Conservation (phyloP, 2,113 vertebrate genomes). For the Petrocephalus microphthalmus region DNA sequence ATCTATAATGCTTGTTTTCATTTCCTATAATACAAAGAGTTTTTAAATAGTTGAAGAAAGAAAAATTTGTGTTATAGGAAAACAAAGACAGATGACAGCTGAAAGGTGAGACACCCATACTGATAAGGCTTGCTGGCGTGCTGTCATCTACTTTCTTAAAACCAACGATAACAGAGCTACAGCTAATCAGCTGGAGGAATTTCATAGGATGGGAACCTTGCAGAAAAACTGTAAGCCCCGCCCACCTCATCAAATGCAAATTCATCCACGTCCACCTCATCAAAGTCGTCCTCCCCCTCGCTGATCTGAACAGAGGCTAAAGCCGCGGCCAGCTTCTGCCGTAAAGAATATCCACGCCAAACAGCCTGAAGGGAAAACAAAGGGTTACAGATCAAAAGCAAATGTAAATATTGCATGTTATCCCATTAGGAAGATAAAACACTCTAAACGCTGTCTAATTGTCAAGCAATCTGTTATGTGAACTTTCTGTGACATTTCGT, state of each 20-base stretch:
- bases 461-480: slow-evolving; percentile 85
- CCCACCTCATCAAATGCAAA: slow-evolving; percentile 82
- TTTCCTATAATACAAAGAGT: background rate
- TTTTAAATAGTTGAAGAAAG: background rate
- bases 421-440: slow-evolving; percentile 93
- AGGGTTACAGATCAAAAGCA: slow-evolving; percentile 74
- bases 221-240: slow-evolving; percentile 17
- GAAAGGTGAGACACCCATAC: background rate
- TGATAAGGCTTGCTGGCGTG: background rate
- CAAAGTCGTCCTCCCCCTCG: slow-evolving; percentile 73
- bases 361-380: slow-evolving; percentile 72
- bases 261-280: slow-evolving; percentile 77
- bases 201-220: background rate
- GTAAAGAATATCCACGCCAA: slow-evolving; percentile 81
- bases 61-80: background rate
- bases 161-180: background rate
- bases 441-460: slow-evolving; percentile 79
- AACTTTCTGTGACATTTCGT: slow-evolving; percentile 92
- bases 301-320: slow-evolving; percentile 64
- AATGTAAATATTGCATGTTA: slow-evolving; percentile 82
- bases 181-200: background rate
- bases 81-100: background rate
- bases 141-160: background rate
- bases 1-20: background rate
- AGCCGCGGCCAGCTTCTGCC: slow-evolving; percentile 76